Evolutionary conservation across 1,140 invertebrate genomes (phyloP).

Genomic region (Gonatopus flavifemur): DNA sequence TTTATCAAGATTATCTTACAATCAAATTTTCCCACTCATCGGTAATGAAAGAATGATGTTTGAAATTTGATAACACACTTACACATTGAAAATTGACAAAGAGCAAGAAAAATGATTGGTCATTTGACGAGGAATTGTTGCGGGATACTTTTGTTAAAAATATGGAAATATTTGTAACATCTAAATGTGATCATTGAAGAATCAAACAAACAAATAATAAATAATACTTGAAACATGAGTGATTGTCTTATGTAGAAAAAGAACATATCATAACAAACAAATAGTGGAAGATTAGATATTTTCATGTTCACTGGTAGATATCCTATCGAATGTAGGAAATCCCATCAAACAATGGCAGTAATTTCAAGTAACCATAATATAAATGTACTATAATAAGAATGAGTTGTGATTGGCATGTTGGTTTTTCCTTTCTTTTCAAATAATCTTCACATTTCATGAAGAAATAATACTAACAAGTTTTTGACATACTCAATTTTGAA

Average conservation of each 20-base stretch:
- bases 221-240: constrained; percentile 5
- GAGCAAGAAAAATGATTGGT: background rate
- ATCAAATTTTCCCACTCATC: too few species aligned
- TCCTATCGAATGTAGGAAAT: constrained; percentile 8
- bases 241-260: constrained; percentile 3
- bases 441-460: constrained; percentile 15
- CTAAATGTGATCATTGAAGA: background rate
- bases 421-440: constrained; percentile 12
- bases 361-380: constrained; percentile 3
- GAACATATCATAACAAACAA: too few species aligned
- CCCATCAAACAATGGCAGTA: constrained; percentile 25
- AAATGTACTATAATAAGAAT: constrained; percentile 16
- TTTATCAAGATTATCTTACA: too few species aligned
- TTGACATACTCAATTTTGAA: constrained; percentile 4
- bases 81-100: too few species aligned
- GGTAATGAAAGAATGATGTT: too few species aligned
- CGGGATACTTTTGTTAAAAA: background rate
- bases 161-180: background rate
- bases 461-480: constrained; percentile 27
- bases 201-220: constrained; percentile 7
- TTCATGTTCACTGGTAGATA: constrained; percentile 12
- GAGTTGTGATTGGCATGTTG: constrained; percentile 3
- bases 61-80: too few species aligned
- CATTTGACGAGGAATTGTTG: background rate
- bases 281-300: constrained; percentile 9